These are phyloP conservation scores for Atta texana DNA, from an alignment of 1,140 invertebrate genomes.

Conservation along the genomic window DNA sequence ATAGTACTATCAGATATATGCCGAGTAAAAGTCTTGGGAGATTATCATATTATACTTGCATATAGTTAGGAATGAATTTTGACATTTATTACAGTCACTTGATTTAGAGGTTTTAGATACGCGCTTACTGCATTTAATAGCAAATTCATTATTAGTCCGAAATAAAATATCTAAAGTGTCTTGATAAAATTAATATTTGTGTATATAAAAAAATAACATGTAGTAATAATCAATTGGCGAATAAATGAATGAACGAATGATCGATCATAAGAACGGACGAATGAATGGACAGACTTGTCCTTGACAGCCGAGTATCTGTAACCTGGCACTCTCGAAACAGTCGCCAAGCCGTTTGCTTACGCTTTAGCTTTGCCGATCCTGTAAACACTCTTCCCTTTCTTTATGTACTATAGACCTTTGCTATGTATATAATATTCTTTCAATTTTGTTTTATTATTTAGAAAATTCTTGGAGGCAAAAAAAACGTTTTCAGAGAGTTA, in stretches of 20 bases:
- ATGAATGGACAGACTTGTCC: conserved; percentile 74
- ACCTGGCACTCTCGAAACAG: conserved; percentile 66
- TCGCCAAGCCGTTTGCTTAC: conserved; percentile 55
- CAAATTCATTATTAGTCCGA: background rate
- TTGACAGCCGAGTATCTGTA: conserved; percentile 69
- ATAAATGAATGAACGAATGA: conserved; percentile 56
- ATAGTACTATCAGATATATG: background rate
- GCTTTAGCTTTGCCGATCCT: conserved; percentile 53
- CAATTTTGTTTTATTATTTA: background rate
- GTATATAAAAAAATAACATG: background rate
- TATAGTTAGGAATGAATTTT: background rate
- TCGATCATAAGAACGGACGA: conserved; percentile 54
- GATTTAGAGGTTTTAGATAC: background rate
- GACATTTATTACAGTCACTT: background rate
- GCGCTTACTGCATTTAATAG: background rate
- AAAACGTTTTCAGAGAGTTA: background rate
- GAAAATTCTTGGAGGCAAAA: background rate
- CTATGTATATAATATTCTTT: background rate
- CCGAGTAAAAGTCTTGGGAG: background rate
- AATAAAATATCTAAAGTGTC: background rate
- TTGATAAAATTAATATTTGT: background rate
- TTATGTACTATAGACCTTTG: conserved; percentile 5
- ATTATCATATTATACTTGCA: background rate
- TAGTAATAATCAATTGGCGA: conserved; percentile 41
- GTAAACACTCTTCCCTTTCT: conserved; percentile 57